These are phyloP conservation scores for Sorex maritimensis DNA, from an alignment of 2,797 vertebrate genomes.

Conservation along the genomic window DNA sequence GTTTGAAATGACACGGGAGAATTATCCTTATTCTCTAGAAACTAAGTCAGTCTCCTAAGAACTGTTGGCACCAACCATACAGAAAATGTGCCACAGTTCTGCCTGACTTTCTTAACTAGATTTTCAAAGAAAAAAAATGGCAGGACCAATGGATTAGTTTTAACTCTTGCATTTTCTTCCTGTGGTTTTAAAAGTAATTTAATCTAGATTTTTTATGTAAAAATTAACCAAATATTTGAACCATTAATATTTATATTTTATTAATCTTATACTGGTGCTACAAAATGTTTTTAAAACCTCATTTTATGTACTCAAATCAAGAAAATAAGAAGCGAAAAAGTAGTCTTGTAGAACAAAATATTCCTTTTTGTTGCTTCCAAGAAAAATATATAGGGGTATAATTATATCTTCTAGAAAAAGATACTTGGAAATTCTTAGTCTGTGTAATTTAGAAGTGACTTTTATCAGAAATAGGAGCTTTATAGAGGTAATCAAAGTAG, in stretches of 20 bases:
- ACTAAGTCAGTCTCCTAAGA: neutral
- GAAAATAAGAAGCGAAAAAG: conserved; percentile 60
- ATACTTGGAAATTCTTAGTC: neutral
- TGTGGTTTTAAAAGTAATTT: neutral
- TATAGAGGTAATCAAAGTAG: neutral
- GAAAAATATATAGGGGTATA: neutral
- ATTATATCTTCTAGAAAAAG: neutral
- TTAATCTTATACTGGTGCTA: conserved; percentile 52
- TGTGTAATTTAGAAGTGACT: neutral
- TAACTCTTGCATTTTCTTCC: neutral
- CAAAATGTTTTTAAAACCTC: conserved; percentile 17
- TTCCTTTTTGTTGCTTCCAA: conserved; percentile 23
- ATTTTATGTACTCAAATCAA: conserved; percentile 32
- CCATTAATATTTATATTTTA: neutral
- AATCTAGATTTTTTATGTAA: conserved; percentile 10
- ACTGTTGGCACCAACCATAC: neutral
- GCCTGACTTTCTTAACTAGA: conserved; percentile 29
- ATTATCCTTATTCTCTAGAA: conserved; percentile 14
- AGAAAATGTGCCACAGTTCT: neutral
- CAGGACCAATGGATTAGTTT: neutral
- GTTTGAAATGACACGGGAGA: neutral
- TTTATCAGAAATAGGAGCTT: conserved; percentile 21
- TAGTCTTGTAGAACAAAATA: neutral
- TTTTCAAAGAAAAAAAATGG: neutral
- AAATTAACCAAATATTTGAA: conserved; percentile 6